phyloP scores from a whole-genome alignment of 2,797 vertebrate species.

The Percopsis omiscomaycus region DNA sequence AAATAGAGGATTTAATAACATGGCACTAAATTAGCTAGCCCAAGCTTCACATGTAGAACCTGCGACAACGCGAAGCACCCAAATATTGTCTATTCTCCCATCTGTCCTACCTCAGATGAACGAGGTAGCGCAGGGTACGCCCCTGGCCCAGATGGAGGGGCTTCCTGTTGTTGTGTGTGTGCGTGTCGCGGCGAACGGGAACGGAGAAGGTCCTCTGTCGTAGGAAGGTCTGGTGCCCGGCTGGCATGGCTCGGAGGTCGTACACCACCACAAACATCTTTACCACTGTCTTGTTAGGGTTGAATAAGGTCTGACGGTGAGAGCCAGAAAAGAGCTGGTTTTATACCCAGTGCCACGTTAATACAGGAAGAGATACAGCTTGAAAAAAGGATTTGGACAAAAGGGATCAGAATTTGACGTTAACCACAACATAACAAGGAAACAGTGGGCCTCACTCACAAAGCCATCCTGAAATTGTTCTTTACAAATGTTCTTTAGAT shows the following conservation, averaged over 20 bases:
- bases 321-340: slow-evolving; percentile 4
- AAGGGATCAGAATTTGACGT: no score
- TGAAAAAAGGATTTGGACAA: no score
- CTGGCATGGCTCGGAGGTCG: slow-evolving; percentile 95
- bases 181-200: slow-evolving; percentile 89
- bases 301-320: slow-evolving; percentile 95
- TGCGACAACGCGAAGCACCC: no score
- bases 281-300: slow-evolving; percentile 99
- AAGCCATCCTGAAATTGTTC: no score
- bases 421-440: no score
- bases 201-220: slow-evolving; percentile 99
- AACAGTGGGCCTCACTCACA: no score
- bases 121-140: slow-evolving; percentile 97
- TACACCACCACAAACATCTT: slow-evolving; percentile 99
- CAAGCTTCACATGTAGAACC: no score
- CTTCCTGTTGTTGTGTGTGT: slow-evolving; percentile 85
- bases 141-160: slow-evolving; percentile 80
- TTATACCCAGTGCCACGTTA: neutral
- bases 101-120: slow-evolving; percentile 91
- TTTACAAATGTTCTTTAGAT: no score
- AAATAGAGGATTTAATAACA: no score
- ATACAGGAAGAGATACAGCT: no score
- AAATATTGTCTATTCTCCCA: no score
- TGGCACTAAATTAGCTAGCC: no score
- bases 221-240: slow-evolving; percentile 98